Conservation (phyloP, 2,888 invertebrate species). For the Azorinus chamasolen region DNA sequence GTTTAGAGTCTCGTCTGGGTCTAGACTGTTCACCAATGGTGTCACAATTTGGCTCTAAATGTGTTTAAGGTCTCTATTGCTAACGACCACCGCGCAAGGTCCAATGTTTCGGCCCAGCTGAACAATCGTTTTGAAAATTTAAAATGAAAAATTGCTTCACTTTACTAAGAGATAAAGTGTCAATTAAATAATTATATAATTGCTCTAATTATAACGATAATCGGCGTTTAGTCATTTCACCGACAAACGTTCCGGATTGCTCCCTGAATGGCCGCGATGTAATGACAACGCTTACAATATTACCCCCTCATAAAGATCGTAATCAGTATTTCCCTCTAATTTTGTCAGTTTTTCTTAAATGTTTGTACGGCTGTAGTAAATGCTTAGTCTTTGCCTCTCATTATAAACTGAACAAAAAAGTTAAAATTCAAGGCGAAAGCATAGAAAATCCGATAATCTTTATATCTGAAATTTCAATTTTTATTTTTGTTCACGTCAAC, state of each 20-base stretch:
- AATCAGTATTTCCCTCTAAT: constrained; percentile 26
- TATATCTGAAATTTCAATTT: constrained; percentile 46
- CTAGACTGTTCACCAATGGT: too few relatives aligned
- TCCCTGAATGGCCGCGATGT: not conserved
- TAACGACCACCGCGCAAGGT: too few relatives aligned
- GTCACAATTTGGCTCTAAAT: too few relatives aligned
- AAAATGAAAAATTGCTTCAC: not conserved
- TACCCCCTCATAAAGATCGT: constrained; percentile 16
- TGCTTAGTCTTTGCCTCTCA: too few relatives aligned
- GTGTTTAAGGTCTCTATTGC: too few relatives aligned
- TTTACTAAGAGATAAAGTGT: constrained; percentile 22
- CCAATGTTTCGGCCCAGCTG: too few relatives aligned
- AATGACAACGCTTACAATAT: constrained; percentile 50
- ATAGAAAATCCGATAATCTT: constrained; percentile 25
- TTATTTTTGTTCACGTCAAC: not conserved
- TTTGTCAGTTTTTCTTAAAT: constrained; percentile 50
- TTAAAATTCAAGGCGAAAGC: constrained; percentile 24
- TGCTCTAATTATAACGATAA: constrained; percentile 32
- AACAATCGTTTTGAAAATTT: too few relatives aligned
- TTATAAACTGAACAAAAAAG: not conserved
- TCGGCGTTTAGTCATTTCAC: constrained; percentile 34
- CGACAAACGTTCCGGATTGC: constrained; percentile 7
- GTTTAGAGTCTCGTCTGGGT: too few relatives aligned
- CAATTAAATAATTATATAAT: constrained; percentile 47
- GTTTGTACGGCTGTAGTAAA: not conserved